A percentile compares a stretch with the other conserved stretches of the same genome.
Evolutionary conservation across 1,140 invertebrate species (phyloP).

Genomic region (Cydia fagiglandana): DNA sequence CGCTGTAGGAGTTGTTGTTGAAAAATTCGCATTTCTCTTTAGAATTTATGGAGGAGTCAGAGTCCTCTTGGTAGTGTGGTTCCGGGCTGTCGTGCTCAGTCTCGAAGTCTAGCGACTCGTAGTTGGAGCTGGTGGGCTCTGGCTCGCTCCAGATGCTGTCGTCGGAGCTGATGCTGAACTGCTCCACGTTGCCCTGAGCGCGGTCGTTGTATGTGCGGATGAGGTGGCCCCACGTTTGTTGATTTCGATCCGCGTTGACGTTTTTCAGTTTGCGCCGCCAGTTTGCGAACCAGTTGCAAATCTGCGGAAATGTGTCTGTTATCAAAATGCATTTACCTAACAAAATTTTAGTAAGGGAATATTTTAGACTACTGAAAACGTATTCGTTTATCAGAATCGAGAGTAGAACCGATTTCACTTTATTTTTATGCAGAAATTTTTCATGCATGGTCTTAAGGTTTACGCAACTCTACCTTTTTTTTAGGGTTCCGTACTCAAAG

Average conservation of each 20-base stretch:
- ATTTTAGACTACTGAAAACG: too few species aligned
- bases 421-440: too few species aligned
- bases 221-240: conserved; percentile 85
- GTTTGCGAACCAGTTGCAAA: conserved; percentile 89
- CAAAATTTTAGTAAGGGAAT: neutral
- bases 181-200: conserved; percentile 85
- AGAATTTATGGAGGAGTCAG: conserved; percentile 58
- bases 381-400: too few species aligned
- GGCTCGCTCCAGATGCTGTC: conserved; percentile 87
- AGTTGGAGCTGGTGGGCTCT: conserved; percentile 57
- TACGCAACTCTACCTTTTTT: too few species aligned
- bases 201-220: conserved; percentile 86
- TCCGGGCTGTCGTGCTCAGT: conserved; percentile 51
- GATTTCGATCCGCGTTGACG: conserved; percentile 81
- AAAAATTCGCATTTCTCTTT: conserved; percentile 66
- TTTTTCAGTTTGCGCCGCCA: conserved; percentile 87
- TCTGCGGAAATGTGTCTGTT: conserved; percentile 64
- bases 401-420: too few species aligned
- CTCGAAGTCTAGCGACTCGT: conserved; percentile 47
- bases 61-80: conserved; percentile 51
- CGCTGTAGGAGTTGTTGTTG: conserved; percentile 65
- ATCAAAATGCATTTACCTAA: neutral
- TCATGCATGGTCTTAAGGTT: too few species aligned
- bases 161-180: conserved; percentile 86
- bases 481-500: too few species aligned